Base-by-base conservation (phyloP, 1,140 invertebrate species). In the Cylas formicarius region DNA sequence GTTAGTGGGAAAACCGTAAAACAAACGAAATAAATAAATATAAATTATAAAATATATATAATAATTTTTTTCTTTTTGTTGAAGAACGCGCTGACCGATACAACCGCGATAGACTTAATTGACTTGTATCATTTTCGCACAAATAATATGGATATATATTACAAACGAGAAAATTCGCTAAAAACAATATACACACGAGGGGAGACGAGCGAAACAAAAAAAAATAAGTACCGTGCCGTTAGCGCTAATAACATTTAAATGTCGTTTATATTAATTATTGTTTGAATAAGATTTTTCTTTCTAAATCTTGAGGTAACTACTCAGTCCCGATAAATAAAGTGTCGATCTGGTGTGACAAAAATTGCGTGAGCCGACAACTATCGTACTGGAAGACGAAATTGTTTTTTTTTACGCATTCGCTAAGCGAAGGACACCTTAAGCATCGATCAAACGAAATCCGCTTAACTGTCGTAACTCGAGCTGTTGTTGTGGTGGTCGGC, bases 401-500 rank as follows among this genome's bases (percentile, higher is more conserved):
- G 34, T 21, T 36, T 10, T 14, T n/a, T n/a, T 39, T 8, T 10
- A 39, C 19, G 10, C 16, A 8, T 1, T 10, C 16, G 10, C 6
- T 34, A 28, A 39, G 5, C n/a, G 10, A 9, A 28, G 10, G 9
- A 28, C 24, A 14, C 22, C 10, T 39, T 26, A 13, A 16, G 17
- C 9, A 9, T 20, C n/a, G 5, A 7, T 7, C 28, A 1, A 39
- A 1, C 28, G 11, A 11, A 7, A 8, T 39, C 8, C 21, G 39
- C 56, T 63, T 65, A 67, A 54, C 65, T 67, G 62, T 82, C 80
- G 50, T 81, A 81, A 49, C 77, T 81, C 16, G 81, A 84, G 56
- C 79, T 82, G n/a, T n/a, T n/a, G 34, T 66, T 57, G 53, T 77
- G 78, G 57, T 81, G 80, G 61, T 84, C 81, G 43, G 78, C 74